Evolutionary conservation across 2,888 invertebrate species (phyloP).

Genomic region (Morpho deidamia): DNA sequence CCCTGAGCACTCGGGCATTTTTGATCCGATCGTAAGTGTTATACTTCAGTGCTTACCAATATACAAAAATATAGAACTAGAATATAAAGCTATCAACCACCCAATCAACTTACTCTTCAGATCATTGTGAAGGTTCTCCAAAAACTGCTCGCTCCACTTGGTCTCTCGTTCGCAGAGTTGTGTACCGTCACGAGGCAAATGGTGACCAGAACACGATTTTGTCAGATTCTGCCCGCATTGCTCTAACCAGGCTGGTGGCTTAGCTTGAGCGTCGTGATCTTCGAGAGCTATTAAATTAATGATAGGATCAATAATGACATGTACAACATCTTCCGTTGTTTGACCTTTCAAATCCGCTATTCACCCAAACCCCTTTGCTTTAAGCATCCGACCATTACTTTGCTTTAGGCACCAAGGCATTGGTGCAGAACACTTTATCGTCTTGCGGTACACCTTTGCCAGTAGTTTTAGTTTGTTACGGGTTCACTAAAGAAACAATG

Average conservation of each 20-base stretch:
- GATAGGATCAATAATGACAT: too few species aligned
- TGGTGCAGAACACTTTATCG: too few species aligned
- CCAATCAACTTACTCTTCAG: constrained; percentile 65
- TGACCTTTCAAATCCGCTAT: too few species aligned
- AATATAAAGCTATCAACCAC: background rate
- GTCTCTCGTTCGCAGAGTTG: constrained; percentile 79
- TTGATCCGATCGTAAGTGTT: too few species aligned
- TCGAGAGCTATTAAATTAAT: constrained; percentile 38
- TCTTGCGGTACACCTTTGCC: too few species aligned
- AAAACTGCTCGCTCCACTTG: constrained; percentile 81
- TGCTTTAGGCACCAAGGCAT: too few species aligned
- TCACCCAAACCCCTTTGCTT: too few species aligned
- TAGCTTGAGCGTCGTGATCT: constrained; percentile 68
- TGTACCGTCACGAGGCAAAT: constrained; percentile 46
- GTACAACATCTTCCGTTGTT: too few species aligned
- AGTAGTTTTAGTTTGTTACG: too few species aligned
- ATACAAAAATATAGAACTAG: background rate
- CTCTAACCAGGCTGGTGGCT: constrained; percentile 71
- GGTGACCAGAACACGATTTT: constrained; percentile 61
- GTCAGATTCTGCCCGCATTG: constrained; percentile 49
- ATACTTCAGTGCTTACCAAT: background rate
- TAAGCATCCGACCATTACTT: too few species aligned
- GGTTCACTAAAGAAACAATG: too few species aligned
- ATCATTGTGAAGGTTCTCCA: constrained; percentile 79
- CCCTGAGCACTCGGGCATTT: too few species aligned